phyloP scores from a whole-genome alignment of 2,888 invertebrate species.

The Mythimna impura region DNA sequence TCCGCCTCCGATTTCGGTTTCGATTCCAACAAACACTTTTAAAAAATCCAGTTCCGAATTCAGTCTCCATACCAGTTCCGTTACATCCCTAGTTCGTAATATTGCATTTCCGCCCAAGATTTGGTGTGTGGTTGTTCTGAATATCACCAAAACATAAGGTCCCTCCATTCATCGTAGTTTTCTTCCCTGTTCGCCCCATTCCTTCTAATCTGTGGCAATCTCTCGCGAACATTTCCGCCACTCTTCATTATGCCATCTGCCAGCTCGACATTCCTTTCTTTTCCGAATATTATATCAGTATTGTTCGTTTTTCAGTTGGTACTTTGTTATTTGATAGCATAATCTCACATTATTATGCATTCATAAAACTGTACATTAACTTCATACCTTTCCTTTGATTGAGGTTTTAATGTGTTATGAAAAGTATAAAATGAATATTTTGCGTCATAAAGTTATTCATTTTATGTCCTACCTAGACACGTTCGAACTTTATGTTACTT shows the following conservation, averaged over 20 bases:
- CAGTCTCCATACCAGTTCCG: too few relatives aligned
- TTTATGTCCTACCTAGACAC: conserved; percentile 1
- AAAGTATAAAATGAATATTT: conserved; percentile 25
- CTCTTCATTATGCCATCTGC: conserved; percentile 58
- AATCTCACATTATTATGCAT: conserved; percentile 19
- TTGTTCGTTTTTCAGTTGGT: conserved; percentile 1
- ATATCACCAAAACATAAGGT: conserved; percentile 16
- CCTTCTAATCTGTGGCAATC: conserved; percentile 60
- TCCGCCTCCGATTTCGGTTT: too few relatives aligned
- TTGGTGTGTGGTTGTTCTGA: background rate
- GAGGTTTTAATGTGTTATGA: conserved; percentile 8
- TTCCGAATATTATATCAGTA: conserved; percentile 40
- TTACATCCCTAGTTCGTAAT: background rate
- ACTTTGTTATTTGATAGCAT: conserved; percentile 23
- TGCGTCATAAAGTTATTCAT: conserved; percentile 9
- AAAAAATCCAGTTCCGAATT: too few relatives aligned
- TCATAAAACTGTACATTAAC: conserved; percentile 34
- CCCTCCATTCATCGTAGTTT: conserved; percentile 43
- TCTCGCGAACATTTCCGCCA: conserved; percentile 54
- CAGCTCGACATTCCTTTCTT: conserved; percentile 32
- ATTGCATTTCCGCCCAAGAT: background rate
- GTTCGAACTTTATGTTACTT: background rate
- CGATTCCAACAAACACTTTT: too few relatives aligned
- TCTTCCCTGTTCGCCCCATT: conserved; percentile 33
- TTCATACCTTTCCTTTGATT: conserved; percentile 16